A percentile compares a stretch with the other conserved stretches of the same genome.
phyloP scores from a whole-genome alignment of 2,888 invertebrate species.

The Strigamia transsilvanica region DNA sequence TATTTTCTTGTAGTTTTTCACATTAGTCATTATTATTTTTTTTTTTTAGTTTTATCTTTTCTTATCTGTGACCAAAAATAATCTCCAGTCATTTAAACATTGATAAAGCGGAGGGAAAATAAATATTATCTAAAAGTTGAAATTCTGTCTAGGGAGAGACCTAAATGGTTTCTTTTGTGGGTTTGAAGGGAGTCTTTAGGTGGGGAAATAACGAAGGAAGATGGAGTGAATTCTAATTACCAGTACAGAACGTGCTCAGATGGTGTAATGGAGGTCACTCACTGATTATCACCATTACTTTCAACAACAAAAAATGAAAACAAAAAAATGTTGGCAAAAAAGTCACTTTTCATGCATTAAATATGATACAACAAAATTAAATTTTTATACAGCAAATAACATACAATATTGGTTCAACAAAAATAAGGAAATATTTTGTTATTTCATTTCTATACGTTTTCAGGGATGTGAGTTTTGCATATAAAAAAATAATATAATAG shows the following conservation, averaged over 20 bases:
- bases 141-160: constrained; percentile 25
- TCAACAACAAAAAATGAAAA: not conserved
- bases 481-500: not conserved
- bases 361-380: not conserved
- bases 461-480: not conserved
- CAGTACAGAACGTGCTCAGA: constrained; percentile 7
- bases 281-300: constrained; percentile 6
- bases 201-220: not conserved
- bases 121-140: constrained; percentile 17
- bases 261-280: constrained; percentile 36
- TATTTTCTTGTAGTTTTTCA: not conserved
- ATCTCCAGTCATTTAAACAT: not conserved
- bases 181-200: not conserved
- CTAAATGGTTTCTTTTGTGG: constrained; percentile 12
- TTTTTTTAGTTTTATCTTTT: not conserved
- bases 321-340: not conserved
- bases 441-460: not conserved
- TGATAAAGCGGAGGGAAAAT: not conserved
- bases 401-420: not conserved
- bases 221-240: constrained; percentile 17
- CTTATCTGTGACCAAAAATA: not conserved
- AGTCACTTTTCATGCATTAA: not conserved
- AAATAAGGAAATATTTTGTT: not conserved
- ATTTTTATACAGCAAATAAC: not conserved
- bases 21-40: not conserved